phyloP scores from a whole-genome alignment of 1,140 invertebrate genomes.

The Chionoecetes opilio region DNA sequence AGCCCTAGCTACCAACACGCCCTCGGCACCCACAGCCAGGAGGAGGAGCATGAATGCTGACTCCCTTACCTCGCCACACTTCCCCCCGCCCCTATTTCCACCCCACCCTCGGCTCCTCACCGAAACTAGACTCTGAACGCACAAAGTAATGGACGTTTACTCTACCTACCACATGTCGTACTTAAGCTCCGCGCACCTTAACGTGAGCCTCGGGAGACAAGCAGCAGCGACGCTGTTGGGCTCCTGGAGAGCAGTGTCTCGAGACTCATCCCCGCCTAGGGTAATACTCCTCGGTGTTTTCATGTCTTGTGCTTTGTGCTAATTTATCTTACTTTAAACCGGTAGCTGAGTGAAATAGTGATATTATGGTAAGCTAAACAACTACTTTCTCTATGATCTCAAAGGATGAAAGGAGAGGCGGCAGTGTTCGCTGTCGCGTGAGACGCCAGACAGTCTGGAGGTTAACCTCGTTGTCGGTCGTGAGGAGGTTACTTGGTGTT shows the following conservation, averaged over 20 bases:
- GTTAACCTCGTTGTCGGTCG: not conserved
- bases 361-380: not conserved
- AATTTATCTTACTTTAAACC: not conserved
- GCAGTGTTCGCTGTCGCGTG: not conserved
- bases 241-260: not conserved
- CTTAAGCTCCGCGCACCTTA: not conserved
- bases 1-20: constrained; percentile 76
- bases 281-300: not conserved
- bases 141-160: not conserved
- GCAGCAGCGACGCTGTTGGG: not conserved
- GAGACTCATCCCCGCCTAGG: not conserved
- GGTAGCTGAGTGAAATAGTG: constrained; percentile 3
- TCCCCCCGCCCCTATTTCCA: not conserved
- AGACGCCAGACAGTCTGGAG: not conserved
- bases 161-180: not conserved
- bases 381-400: constrained; percentile 17
- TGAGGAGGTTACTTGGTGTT: not conserved
- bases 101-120: not conserved
- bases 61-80: not conserved
- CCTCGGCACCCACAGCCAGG: constrained; percentile 62
- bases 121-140: not conserved
- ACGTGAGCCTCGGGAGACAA: not conserved
- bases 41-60: constrained; percentile 75
- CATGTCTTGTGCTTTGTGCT: not conserved
- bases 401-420: not conserved